Evolutionary conservation across 2,888 invertebrate genomes (phyloP), one percentile per base, ranked within the genome.

Genomic region (Drosophila birchii): DNA sequence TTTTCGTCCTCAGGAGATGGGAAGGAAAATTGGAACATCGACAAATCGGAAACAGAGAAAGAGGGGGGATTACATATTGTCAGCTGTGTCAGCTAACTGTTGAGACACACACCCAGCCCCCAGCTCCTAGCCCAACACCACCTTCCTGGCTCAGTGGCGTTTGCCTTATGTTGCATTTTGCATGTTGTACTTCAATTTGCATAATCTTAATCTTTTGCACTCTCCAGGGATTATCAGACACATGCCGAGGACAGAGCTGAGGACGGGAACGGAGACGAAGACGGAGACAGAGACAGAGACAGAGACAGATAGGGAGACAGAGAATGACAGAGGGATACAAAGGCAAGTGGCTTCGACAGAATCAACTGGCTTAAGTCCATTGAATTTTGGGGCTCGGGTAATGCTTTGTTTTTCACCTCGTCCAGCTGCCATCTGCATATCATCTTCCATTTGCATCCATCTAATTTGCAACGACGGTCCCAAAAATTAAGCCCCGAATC

Each of bases 151-250:
- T 38, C 26, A 26, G 32, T 29, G 18, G 51, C 76, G 74, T 75
- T 80, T 78, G 76, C 76, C 81, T 76, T 87, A 77, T 79, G 87
- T 81, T 87, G 82, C 82, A 83, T 84, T 81, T 79, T 86, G 87
- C 85, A 84, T 84, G 75, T 87, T 81, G 81, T 86, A 76, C 81
- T 67, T 80, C 67, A 85, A 87, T 83, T 83, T 87, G 79, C 83
- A 83, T 83, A 83, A 83, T 83, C 83, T 85, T 76, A 85, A 87
- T 78, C 76, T 79, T 81, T 75, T 79, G 85, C 85, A 81, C 85
- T 83, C 78, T 73, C 85, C 70, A 41, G 76, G 81, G 81, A 86
- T 69, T 79, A 69, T 41, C 38, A 41, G 57, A 62, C 58, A 67
- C 80, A 80, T 67, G 61, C 61, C 64, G 20, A n/a, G 11, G 45